phyloP scores from a whole-genome alignment of 2,888 invertebrate species.

The Toxonevra muliebris region DNA sequence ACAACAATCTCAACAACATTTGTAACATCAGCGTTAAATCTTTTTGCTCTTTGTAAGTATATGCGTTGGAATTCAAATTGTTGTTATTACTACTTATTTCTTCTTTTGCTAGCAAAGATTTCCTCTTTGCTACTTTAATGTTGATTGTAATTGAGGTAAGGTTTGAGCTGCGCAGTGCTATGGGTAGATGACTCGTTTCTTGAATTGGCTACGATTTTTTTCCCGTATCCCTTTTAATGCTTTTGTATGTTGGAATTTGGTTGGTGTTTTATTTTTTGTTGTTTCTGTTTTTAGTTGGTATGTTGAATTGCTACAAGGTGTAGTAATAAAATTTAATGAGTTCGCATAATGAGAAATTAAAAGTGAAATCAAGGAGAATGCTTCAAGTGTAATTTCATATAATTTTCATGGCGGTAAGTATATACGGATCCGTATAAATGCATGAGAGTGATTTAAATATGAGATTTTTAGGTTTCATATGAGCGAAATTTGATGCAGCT shows the following conservation, averaged over 20 bases:
- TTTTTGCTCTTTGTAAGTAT: background rate
- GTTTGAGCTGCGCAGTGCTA: background rate
- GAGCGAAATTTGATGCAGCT: too few species aligned
- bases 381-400: conserved; percentile 13
- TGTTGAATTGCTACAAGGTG: conserved; percentile 20
- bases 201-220: too few species aligned
- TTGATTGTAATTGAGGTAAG: background rate
- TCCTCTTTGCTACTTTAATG: background rate
- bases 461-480: too few species aligned
- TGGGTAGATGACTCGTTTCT: background rate
- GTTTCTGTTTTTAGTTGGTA: background rate
- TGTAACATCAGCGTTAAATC: background rate
- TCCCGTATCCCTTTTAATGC: background rate
- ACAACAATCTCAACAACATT: background rate
- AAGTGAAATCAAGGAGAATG: conserved; percentile 40
- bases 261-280: background rate
- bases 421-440: too few species aligned
- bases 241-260: background rate
- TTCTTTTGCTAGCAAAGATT: background rate
- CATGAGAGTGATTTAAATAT: too few species aligned
- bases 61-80: background rate
- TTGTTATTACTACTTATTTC: background rate
- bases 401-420: too few species aligned
- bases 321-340: conserved; percentile 53
- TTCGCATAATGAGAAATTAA: conserved; percentile 47